Evolutionary conservation across 2,113 vertebrate species (phyloP).

Genomic region (Forbesichthys agassizii): DNA sequence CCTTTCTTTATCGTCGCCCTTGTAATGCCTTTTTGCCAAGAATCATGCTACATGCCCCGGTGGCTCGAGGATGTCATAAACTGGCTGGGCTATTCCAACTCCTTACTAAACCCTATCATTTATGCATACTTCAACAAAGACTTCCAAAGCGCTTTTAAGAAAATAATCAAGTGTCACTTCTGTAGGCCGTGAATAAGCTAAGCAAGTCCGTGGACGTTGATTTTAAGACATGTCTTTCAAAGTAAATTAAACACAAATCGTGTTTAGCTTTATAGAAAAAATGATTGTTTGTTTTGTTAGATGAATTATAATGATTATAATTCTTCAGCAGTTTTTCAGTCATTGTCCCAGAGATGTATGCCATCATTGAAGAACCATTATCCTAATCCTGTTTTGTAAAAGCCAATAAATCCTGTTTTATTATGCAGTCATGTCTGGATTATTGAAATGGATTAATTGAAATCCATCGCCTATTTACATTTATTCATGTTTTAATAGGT

Average conservation of each 20-base stretch:
- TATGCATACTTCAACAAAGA: conserved; percentile 99
- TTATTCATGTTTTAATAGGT: no score
- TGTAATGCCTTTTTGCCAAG: conserved; percentile 88
- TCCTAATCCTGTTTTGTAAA: conserved; percentile 43
- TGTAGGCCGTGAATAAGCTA: conserved; percentile 77
- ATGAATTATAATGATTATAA: not conserved
- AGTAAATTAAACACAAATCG: not conserved
- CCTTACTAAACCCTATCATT: conserved; percentile 96
- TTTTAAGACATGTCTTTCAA: not conserved
- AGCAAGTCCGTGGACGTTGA: not conserved
- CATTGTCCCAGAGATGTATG: conserved; percentile 31
- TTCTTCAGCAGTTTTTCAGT: conserved; percentile 28
- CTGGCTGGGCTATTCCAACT: conserved; percentile 98
- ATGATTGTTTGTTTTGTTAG: no score
- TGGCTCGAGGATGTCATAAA: conserved; percentile 90
- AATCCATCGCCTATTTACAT: no score
- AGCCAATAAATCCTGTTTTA: conserved; percentile 46
- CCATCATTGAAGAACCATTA: conserved; percentile 47
- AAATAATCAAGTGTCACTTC: conserved; percentile 95
- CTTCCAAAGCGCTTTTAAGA: conserved; percentile 97
- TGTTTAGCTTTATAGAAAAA: not conserved
- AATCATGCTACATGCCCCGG: conserved; percentile 86
- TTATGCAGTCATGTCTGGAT: conserved; percentile 8
- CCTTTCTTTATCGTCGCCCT: conserved; percentile 97
- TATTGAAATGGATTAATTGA: no score